phyloP scores from a whole-genome alignment of 2,113 vertebrate genomes.

The Arizona elegans region DNA sequence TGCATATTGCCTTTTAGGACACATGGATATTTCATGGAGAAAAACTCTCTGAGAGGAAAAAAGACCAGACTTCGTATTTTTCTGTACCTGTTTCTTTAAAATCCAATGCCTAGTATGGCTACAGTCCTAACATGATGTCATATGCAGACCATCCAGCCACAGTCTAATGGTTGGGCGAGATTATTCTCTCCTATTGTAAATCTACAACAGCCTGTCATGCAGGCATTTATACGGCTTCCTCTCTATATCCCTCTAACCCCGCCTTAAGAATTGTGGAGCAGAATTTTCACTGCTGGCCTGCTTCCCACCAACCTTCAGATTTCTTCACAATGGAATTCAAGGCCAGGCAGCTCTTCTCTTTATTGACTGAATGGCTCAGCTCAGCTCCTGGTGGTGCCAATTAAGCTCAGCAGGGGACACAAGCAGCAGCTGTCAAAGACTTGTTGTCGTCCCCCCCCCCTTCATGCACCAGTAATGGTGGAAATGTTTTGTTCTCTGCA shows the following conservation, averaged over 20 bases:
- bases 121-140: neutral
- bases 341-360: neutral
- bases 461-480: neutral
- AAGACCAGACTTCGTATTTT: neutral
- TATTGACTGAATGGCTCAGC: conserved; percentile 11
- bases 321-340: conserved; percentile 15
- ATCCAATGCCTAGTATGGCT: neutral
- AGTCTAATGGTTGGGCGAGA: neutral
- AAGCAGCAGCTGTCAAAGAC: conserved; percentile 22
- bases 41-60: neutral
- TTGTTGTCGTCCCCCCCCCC: neutral
- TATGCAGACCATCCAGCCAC: neutral
- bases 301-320: neutral
- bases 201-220: neutral
- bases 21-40: neutral
- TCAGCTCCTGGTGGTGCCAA: conserved; percentile 19
- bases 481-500: conserved; percentile 22
- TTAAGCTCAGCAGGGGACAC: conserved; percentile 33
- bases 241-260: neutral
- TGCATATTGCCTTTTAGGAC: neutral
- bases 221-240: neutral
- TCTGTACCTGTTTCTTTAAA: neutral
- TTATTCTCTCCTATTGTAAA: neutral
- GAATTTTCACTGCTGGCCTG: neutral
- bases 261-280: neutral